Percentiles rank a stretch among this genome's conserved stretches.
Evolutionary conservation across 2,113 vertebrate genomes (phyloP).

Genomic region (Noturus placidus): DNA sequence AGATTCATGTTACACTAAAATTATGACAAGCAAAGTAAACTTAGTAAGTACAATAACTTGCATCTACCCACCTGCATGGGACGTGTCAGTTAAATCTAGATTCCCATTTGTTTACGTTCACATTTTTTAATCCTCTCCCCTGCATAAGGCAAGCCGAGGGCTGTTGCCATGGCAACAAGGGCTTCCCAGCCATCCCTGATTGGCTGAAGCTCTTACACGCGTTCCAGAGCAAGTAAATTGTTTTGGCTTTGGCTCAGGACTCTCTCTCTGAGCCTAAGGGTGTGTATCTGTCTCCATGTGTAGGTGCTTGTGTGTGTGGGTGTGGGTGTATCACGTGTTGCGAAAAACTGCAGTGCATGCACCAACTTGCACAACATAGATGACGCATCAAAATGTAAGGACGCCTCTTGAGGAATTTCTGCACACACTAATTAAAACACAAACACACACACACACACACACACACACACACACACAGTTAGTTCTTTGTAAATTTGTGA

Average conservation of each 20-base stretch:
- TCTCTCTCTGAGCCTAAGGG: constrained; percentile 10
- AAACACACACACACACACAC: neutral
- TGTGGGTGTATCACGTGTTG: neutral
- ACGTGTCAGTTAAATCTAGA: constrained; percentile 24
- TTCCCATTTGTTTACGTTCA: constrained; percentile 21
- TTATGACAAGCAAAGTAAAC: neutral
- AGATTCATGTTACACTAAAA: too few relatives aligned
- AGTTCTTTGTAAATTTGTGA: neutral
- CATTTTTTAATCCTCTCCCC: constrained; percentile 28
- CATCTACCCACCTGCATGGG: constrained; percentile 15
- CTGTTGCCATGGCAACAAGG: constrained; percentile 55
- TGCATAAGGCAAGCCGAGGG: constrained; percentile 39
- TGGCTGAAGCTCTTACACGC: constrained; percentile 36
- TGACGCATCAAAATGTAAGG: constrained; percentile 4
- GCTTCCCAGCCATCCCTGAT: constrained; percentile 30
- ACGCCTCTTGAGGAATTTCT: neutral
- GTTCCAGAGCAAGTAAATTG: constrained; percentile 43
- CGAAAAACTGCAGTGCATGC: constrained; percentile 21
- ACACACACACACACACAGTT: neutral
- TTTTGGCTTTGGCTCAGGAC: constrained; percentile 35
- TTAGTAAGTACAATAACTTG: neutral
- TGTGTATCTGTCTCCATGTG: neutral
- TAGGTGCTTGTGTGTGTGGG: neutral
- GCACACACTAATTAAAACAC: neutral
- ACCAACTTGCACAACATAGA: neutral